phyloP scores from a whole-genome alignment of 2,113 vertebrate genomes.

The Malurus alboscapulatus region DNA sequence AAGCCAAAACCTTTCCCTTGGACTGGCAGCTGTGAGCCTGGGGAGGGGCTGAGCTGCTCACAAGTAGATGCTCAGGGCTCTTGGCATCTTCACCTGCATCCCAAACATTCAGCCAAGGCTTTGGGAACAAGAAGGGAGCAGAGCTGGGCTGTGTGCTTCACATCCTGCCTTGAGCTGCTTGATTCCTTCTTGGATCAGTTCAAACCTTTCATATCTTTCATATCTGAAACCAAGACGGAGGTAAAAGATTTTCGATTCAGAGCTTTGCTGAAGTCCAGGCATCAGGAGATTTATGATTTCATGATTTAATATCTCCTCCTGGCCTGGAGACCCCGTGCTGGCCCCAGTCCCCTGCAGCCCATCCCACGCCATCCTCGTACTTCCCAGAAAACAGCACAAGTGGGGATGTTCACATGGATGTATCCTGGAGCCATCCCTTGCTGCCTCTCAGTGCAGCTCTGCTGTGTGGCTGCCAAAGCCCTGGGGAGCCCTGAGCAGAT shows the following conservation, averaged over 20 bases:
- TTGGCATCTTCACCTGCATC: neutral
- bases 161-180: neutral
- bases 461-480: neutral
- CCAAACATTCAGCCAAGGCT: neutral
- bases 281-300: neutral
- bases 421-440: neutral
- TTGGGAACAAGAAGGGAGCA: neutral
- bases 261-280: neutral
- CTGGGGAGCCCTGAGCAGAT: neutral
- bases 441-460: neutral
- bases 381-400: neutral
- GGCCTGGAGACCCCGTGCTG: neutral
- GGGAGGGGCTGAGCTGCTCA: neutral
- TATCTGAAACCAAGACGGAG: neutral
- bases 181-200: neutral
- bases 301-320: neutral
- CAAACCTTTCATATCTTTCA: neutral
- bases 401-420: neutral
- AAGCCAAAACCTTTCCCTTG: neutral
- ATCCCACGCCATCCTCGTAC: fast-evolving
- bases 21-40: neutral
- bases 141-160: neutral
- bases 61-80: neutral
- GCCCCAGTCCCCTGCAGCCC: neutral
- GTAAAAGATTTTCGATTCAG: neutral